These are phyloP conservation scores for Sminthopsis crassicaudata DNA, from an alignment of 2,113 vertebrate species.

Conservation along the genomic window DNA sequence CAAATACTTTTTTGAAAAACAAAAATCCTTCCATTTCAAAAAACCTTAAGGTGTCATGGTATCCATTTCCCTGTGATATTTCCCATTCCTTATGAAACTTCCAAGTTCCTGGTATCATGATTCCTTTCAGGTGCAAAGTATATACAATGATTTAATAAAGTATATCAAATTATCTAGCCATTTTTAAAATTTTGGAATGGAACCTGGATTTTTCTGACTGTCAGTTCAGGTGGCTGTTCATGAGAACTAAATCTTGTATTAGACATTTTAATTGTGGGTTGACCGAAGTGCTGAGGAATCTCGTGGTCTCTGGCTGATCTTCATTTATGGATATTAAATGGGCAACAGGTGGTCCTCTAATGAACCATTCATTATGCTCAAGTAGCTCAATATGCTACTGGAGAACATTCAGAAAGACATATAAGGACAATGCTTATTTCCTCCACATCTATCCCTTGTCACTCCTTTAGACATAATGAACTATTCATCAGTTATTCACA, in stretches of 20 bases:
- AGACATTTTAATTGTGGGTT: conserved; percentile 8
- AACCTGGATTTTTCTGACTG: neutral
- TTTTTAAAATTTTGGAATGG: neutral
- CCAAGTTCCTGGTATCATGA: neutral
- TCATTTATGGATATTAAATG: conserved; percentile 15
- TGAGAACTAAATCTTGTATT: conserved; percentile 39
- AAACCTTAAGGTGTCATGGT: neutral
- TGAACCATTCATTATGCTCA: conserved; percentile 8
- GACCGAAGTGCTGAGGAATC: neutral
- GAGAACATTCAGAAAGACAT: conserved; percentile 5
- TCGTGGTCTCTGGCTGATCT: conserved; percentile 32
- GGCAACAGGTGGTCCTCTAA: conserved; percentile 21
- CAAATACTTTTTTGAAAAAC: neutral
- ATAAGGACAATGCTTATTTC: conserved; percentile 15
- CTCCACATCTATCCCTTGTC: conserved; percentile 10
- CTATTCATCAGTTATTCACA: neutral
- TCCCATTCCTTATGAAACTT: conserved; percentile 22
- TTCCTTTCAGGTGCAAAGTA: neutral
- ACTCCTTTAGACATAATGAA: neutral
- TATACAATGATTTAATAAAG: neutral
- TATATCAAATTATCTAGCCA: neutral
- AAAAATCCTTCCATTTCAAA: neutral
- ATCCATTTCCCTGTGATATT: neutral
- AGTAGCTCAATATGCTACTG: neutral
- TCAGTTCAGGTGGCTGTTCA: neutral